A percentile compares a stretch with the other conserved stretches of the same genome.
These are phyloP conservation scores for Chloebia gouldiae DNA, from an alignment of 2,113 vertebrate genomes.

Conservation along the genomic window DNA sequence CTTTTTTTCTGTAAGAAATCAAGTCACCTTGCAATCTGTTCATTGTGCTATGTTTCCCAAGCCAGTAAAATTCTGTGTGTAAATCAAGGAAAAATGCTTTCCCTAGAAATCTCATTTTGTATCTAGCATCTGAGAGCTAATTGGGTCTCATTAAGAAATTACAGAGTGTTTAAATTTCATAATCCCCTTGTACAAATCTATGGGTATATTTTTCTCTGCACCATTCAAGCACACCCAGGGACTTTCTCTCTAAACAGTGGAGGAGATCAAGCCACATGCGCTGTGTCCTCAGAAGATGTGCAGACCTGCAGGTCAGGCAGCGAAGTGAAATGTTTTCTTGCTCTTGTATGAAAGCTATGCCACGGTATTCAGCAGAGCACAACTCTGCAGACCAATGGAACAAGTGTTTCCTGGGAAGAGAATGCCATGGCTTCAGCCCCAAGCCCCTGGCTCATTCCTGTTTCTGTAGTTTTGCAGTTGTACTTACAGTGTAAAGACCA, in stretches of 20 bases:
- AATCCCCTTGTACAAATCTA: not conserved
- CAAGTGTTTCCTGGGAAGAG: not conserved
- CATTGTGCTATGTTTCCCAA: not conserved
- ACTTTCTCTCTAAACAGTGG: not conserved
- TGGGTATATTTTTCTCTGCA: not conserved
- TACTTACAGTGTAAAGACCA: not conserved
- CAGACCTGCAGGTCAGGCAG: not conserved
- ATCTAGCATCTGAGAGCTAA: not conserved
- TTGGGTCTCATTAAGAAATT: not conserved
- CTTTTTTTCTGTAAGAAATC: not conserved
- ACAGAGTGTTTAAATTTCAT: not conserved
- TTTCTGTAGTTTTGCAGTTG: not conserved
- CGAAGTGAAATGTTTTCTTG: not conserved
- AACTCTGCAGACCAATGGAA: not conserved
- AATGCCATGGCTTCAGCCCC: not conserved
- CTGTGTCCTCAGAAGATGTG: not conserved
- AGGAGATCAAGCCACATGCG: not conserved
- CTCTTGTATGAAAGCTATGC: not conserved
- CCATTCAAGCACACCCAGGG: not conserved
- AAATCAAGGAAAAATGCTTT: not conserved
- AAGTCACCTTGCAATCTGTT: not conserved
- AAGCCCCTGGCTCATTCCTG: accelerated
- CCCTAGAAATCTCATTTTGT: not conserved
- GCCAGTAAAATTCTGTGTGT: not conserved
- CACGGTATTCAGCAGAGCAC: not conserved